Conservation (phyloP, 2,888 invertebrate species). For the Tenthredo livida region DNA sequence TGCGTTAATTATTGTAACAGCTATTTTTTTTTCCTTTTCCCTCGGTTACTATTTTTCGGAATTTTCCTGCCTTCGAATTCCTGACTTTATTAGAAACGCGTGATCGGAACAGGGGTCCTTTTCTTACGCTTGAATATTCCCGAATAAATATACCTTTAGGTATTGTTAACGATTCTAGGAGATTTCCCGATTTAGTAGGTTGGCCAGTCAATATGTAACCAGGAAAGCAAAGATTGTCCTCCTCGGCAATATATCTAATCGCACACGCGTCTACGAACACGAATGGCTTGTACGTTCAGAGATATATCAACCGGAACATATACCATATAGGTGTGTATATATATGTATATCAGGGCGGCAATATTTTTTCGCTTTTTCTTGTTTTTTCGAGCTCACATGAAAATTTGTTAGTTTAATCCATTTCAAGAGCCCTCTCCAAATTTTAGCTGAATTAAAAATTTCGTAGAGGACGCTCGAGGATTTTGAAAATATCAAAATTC, state of each 20-base stretch:
- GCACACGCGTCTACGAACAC: slow-evolving; percentile 24
- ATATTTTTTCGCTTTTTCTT: too few relatives aligned
- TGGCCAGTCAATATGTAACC: not conserved
- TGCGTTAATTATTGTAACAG: too few relatives aligned
- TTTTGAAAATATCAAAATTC: too few relatives aligned
- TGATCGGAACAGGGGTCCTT: not conserved
- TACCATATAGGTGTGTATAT: too few relatives aligned
- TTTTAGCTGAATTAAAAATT: too few relatives aligned
- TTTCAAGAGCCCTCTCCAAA: too few relatives aligned
- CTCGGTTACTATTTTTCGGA: not conserved
- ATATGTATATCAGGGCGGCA: too few relatives aligned
- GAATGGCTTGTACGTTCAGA: not conserved
- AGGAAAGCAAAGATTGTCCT: slow-evolving; percentile 16
- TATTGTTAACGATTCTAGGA: not conserved
- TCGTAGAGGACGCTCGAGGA: too few relatives aligned
- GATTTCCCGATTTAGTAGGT: not conserved
- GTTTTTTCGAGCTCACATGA: too few relatives aligned
- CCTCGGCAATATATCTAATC: slow-evolving; percentile 27
- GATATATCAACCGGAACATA: not conserved
- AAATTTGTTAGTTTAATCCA: too few relatives aligned
- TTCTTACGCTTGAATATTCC: not conserved
- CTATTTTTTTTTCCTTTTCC: too few relatives aligned
- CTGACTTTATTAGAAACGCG: not conserved
- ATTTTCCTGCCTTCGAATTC: not conserved
- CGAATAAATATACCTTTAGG: not conserved